These are phyloP conservation scores for Erinaceus europaeus DNA, from an alignment of 2,113 vertebrate genomes.

Conservation along the genomic window DNA sequence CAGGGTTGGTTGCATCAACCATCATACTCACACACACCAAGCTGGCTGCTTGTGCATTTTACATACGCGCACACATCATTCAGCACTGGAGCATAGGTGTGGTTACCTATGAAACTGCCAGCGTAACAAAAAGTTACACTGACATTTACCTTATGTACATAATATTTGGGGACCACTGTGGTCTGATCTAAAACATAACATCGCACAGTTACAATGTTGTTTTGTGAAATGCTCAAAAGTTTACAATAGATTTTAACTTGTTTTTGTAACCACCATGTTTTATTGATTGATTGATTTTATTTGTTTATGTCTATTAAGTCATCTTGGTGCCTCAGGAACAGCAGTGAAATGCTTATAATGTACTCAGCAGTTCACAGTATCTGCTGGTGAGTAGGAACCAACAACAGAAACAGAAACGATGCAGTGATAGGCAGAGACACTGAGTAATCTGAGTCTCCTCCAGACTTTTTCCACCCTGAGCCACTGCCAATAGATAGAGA, in stretches of 20 bases:
- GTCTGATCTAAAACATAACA: conserved; percentile 85
- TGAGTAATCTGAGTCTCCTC: conserved; percentile 63
- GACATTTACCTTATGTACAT: conserved; percentile 81
- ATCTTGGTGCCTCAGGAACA: conserved; percentile 49
- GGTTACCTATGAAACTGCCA: conserved; percentile 75
- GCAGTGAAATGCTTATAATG: not conserved
- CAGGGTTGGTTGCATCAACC: conserved; percentile 35
- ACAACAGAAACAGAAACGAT: conserved; percentile 29
- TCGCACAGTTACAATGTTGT: conserved; percentile 82
- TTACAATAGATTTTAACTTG: conserved; percentile 40
- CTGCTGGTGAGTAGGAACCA: not conserved
- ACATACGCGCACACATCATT: conserved; percentile 60
- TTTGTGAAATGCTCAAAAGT: conserved; percentile 80
- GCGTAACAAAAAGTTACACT: conserved; percentile 81
- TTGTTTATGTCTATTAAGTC: conserved; percentile 56
- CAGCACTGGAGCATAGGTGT: conserved; percentile 69
- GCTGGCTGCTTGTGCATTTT: conserved; percentile 64
- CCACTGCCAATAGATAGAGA: not conserved
- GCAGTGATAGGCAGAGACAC: conserved; percentile 7
- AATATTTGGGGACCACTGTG: conserved; percentile 85
- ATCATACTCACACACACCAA: conserved; percentile 2
- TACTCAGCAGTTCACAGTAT: not conserved
- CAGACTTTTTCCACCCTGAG: not conserved
- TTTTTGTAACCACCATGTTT: conserved; percentile 51
- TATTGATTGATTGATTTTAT: too few species aligned